A percentile compares a stretch with the other conserved stretches of the same genome.
These are phyloP conservation scores for Aurelia sp. DNA, from an alignment of 30 jellyfish, hydroid and myxozoan genomes.

Conservation along the genomic window DNA sequence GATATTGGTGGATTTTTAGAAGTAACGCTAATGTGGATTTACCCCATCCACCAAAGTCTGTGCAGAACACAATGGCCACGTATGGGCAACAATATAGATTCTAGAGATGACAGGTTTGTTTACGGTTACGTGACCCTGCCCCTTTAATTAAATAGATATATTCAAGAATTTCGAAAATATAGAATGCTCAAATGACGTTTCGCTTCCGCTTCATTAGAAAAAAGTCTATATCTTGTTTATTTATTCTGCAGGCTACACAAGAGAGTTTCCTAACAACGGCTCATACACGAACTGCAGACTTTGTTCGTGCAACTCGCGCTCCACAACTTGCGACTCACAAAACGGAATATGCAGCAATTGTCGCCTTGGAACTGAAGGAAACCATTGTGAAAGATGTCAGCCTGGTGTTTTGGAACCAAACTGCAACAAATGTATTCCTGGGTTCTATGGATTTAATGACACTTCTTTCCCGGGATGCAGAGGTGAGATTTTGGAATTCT, in stretches of 20 bases:
- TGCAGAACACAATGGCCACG: too few species aligned
- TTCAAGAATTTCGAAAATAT: too few species aligned
- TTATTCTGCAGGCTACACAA: slow-evolving; percentile 67
- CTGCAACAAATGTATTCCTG: slow-evolving; percentile 74
- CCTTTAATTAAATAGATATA: too few species aligned
- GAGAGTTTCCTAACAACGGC: slow-evolving; percentile 51
- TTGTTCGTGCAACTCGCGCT: slow-evolving; percentile 83
- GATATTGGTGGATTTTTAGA: too few species aligned
- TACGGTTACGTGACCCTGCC: too few species aligned
- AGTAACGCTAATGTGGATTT: too few species aligned
- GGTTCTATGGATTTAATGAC: slow-evolving; percentile 74
- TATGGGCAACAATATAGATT: too few species aligned
- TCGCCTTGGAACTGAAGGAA: slow-evolving; percentile 78
- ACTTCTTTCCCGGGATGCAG: slow-evolving; percentile 73
- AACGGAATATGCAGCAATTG: slow-evolving; percentile 81
- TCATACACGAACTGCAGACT: slow-evolving; percentile 63
- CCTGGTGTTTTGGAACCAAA: slow-evolving; percentile 79
- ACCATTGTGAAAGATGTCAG: slow-evolving; percentile 80
- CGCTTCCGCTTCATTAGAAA: too few species aligned
- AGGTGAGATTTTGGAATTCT: slow-evolving; percentile 26
- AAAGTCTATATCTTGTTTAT: too few species aligned
- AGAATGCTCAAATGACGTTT: too few species aligned
- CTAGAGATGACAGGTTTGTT: too few species aligned
- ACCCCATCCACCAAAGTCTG: too few species aligned
- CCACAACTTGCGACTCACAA: slow-evolving; percentile 75